Evolutionary conservation across 2,113 vertebrate species (phyloP).

Genomic region (Xiphorhynchus elegans): DNA sequence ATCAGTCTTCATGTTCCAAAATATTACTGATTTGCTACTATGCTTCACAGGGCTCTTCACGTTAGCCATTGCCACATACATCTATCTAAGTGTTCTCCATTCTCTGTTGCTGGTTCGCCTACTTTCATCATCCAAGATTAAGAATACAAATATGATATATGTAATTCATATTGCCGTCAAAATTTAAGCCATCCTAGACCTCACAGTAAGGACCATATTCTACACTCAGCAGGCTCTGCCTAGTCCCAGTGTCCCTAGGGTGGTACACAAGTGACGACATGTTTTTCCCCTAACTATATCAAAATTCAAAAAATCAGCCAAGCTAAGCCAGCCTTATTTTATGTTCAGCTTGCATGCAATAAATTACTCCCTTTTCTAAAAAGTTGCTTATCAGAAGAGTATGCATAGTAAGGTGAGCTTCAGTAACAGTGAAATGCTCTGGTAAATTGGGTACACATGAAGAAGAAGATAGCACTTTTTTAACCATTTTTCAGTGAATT

Average conservation of each 20-base stretch:
- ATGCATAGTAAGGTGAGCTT: neutral
- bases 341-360: neutral
- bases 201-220: neutral
- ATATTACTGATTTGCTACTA: neutral
- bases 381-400: neutral
- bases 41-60: neutral
- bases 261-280: neutral
- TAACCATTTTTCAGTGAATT: neutral
- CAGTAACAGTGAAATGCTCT: neutral
- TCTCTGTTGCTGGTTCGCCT: neutral
- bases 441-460: neutral
- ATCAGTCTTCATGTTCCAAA: neutral
- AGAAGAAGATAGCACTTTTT: neutral
- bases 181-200: neutral
- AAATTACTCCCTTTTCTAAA: neutral
- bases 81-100: neutral
- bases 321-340: neutral
- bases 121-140: neutral
- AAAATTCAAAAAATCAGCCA: neutral
- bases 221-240: neutral
- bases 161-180: neutral
- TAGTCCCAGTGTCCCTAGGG: neutral
- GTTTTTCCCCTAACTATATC: neutral
- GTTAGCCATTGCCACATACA: neutral
- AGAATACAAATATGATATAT: neutral